Evolutionary conservation across 2,113 vertebrate species (phyloP).

Genomic region (Amphiprion percula): DNA sequence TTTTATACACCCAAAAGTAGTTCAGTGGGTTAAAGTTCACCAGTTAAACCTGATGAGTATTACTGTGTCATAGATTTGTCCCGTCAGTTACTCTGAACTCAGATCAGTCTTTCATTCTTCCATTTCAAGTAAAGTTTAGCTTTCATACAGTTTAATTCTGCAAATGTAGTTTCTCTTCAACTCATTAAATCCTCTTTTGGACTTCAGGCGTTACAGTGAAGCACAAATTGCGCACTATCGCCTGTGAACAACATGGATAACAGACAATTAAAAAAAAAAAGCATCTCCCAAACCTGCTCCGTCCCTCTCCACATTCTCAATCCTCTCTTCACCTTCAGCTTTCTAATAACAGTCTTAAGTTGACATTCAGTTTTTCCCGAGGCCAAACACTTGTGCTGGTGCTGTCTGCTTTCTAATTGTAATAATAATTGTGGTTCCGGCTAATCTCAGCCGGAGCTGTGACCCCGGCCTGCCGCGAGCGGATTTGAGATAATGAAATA

Average conservation of each 20-base stretch:
- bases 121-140: background rate
- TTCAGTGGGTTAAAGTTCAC: conserved; percentile 22
- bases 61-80: background rate
- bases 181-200: conserved; percentile 38
- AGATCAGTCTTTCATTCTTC: background rate
- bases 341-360: conserved; percentile 70
- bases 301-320: conserved; percentile 32
- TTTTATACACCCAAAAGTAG: background rate
- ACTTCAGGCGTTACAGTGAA: conserved; percentile 18
- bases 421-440: conserved; percentile 78
- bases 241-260: conserved; percentile 34
- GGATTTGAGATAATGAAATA: conserved; percentile 81
- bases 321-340: conserved; percentile 63
- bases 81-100: background rate
- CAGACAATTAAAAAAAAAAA: conserved; percentile 44
- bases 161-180: conserved; percentile 3
- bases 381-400: conserved; percentile 52
- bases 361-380: conserved; percentile 66
- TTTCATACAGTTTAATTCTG: conserved; percentile 6
- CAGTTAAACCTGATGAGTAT: background rate
- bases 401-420: conserved; percentile 76
- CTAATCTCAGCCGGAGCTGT: conserved; percentile 67
- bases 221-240: background rate
- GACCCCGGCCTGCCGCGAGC: conserved; percentile 54
- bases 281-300: conserved; percentile 13